A percentile compares a stretch with the other conserved stretches of the same genome.
Evolutionary conservation across 2,888 invertebrate species (phyloP).

Genomic region (Druceiella hillmani): DNA sequence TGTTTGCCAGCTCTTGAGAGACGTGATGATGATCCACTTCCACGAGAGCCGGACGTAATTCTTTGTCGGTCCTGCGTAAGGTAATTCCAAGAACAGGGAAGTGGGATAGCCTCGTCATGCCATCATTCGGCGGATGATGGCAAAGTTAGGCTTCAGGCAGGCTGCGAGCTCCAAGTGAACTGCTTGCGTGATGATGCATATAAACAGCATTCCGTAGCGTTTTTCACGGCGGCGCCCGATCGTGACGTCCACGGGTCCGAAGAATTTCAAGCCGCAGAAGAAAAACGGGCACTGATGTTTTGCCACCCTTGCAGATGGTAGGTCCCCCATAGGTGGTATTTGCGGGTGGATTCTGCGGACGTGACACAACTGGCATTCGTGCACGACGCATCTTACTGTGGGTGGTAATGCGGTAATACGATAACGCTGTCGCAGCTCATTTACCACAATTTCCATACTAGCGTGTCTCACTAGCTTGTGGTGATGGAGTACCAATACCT

Average conservation of each 20-base stretch:
- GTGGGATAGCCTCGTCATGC: neutral
- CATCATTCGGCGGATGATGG: slow-evolving; percentile 9
- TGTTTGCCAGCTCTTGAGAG: neutral
- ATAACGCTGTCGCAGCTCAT: no score
- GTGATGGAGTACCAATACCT: no score
- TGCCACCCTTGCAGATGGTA: neutral
- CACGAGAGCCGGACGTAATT: neutral
- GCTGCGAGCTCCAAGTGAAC: neutral
- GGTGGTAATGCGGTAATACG: no score
- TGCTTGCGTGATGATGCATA: neutral
- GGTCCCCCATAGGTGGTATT: neutral
- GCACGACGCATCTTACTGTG: no score
- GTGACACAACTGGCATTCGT: neutral
- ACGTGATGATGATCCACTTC: neutral
- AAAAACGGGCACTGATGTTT: neutral
- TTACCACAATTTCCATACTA: no score
- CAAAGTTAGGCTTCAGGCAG: slow-evolving; percentile 8
- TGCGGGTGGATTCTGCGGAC: neutral
- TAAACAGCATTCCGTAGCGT: no score
- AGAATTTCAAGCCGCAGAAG: neutral
- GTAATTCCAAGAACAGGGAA: neutral
- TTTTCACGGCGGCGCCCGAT: neutral
- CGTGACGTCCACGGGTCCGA: neutral
- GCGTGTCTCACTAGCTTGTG: no score
- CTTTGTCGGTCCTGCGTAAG: neutral